Conservation (phyloP, 2,888 invertebrate genomes). For the Cylindroiulus punctatus region DNA sequence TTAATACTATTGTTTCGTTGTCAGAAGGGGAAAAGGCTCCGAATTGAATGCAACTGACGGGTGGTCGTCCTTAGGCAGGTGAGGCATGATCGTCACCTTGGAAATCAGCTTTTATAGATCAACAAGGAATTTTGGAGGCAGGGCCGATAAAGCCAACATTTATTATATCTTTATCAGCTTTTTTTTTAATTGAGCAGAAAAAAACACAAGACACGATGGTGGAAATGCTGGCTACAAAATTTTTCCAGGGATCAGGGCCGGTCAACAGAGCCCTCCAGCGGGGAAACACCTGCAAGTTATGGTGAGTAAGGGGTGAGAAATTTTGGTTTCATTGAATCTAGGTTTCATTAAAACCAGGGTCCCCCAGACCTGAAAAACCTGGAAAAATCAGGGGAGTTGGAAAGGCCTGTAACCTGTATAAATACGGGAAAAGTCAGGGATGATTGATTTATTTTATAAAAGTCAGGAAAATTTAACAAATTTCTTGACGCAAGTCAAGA, state of each 20-base stretch:
- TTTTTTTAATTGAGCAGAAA: background rate
- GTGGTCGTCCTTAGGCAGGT: background rate
- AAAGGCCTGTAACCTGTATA: too few species aligned
- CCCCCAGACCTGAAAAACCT: too few species aligned
- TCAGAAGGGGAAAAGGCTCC: background rate
- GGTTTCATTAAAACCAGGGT: too few species aligned
- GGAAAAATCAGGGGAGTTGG: too few species aligned
- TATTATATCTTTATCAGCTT: background rate
- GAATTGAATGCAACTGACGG: background rate
- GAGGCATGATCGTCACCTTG: background rate
- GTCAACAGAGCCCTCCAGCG: background rate
- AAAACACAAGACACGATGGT: too few species aligned
- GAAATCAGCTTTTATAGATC: background rate
- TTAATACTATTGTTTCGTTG: background rate
- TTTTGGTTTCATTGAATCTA: too few species aligned
- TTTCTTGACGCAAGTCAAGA: too few species aligned
- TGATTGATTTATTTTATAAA: too few species aligned
- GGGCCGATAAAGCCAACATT: background rate
- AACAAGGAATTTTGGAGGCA: background rate
- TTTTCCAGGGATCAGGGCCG: background rate
- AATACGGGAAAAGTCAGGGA: too few species aligned
- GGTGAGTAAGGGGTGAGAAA: background rate
- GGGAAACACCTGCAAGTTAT: background rate
- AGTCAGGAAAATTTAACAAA: too few species aligned
- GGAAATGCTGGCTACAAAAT: background rate